Base-by-base conservation (phyloP, 2,113 vertebrate genomes). In the Oncorhynchus gorbuscha region DNA sequence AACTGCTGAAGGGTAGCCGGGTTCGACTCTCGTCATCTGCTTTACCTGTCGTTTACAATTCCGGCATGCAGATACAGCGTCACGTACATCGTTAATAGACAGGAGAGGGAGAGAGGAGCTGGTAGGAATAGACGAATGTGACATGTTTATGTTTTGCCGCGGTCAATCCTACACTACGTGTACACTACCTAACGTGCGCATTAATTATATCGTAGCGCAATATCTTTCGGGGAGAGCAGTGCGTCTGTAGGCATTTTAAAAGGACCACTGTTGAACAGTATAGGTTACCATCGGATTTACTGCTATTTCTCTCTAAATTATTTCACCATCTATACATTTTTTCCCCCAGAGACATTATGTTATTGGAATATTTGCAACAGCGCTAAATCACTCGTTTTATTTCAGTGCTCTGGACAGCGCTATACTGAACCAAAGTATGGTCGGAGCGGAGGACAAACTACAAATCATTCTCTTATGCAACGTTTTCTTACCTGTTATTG, bases 241-340 rank as follows among this genome's bases (percentile, higher is more conserved):
- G 86, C 83, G 83, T 80, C 3, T 45, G 83, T 80, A 78, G 83
- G 55, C 65, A 69, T 28, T 62, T 12, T 45, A 68, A 22, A 48
- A 45, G 26, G 16, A 51, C 16, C 22, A 26, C 3, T 26, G 16
- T 66, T 59, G 65, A 35, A 30, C 62, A 69, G 51, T 61, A 45
- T 9, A 30, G 30, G 4, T 14, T 55, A 49, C 20, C 24, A 30
- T 78, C n/a, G 20, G 49, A 58, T 61, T 39, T 69, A 48, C 49
- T 28, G 6, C 4, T 68, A 72, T 71, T 58, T 45, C 48, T 45
- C 13, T 64, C 6, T 61, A 51, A 71, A 14, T 51, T 24, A 11
- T 49, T 28, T 24, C 14, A 35, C 5, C 20, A 14, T 61, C 3
- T 61, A 1, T 61, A 2, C 2, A 45, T 9, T 45, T 45, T 61